Conservation (phyloP, 2,888 invertebrate species). For the Pachliopta kotzebuea region DNA sequence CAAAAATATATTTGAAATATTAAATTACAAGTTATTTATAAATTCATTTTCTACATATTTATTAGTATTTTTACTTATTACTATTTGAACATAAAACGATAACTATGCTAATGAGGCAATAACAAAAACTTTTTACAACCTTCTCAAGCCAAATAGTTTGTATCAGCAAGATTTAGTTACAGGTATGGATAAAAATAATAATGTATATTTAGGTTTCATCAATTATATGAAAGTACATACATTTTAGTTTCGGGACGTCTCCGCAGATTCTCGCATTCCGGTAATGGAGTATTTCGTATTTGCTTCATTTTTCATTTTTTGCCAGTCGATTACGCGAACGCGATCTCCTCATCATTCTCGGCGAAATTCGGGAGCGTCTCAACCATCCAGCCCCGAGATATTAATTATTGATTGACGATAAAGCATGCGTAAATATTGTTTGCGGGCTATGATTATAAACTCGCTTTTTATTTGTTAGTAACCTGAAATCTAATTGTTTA, state of each 20-base stretch:
- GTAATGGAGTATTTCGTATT: slow-evolving; percentile 81
- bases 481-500: slow-evolving; percentile 27
- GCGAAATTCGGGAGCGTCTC: slow-evolving; percentile 80
- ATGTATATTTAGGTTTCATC: too few relatives aligned
- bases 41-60: too few relatives aligned
- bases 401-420: slow-evolving; percentile 80
- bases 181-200: too few relatives aligned
- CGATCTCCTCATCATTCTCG: slow-evolving; percentile 75
- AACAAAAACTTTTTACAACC: too few relatives aligned
- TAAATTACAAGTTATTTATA: too few relatives aligned
- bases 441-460: slow-evolving; percentile 52
- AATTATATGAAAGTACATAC: background rate
- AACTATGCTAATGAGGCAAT: too few relatives aligned
- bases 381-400: slow-evolving; percentile 71
- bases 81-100: too few relatives aligned
- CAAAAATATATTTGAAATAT: too few relatives aligned
- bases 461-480: slow-evolving; percentile 39
- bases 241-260: slow-evolving; percentile 41
- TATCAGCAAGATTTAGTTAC: too few relatives aligned
- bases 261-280: slow-evolving; percentile 50
- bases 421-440: slow-evolving; percentile 69
- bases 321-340: slow-evolving; percentile 78
- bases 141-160: too few relatives aligned
- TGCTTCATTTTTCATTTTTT: slow-evolving; percentile 80
- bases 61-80: too few relatives aligned